phyloP scores from a whole-genome alignment of 2,113 vertebrate genomes.

The Leucosticte australis region DNA sequence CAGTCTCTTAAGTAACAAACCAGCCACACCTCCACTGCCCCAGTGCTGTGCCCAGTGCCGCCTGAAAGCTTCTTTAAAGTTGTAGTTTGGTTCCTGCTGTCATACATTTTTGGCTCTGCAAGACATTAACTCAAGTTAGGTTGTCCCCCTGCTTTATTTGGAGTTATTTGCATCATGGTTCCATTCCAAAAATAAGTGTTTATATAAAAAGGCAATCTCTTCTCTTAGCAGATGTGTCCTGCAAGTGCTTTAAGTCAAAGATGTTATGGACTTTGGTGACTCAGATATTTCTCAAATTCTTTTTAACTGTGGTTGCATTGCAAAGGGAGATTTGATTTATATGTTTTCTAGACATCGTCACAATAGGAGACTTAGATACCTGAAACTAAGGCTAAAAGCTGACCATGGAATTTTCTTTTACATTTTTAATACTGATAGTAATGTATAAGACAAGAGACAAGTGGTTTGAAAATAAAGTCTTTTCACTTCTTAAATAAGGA shows the following conservation, averaged over 20 bases:
- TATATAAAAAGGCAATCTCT: neutral
- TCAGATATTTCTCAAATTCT: slow-evolving; percentile 13
- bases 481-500: slow-evolving; percentile 43
- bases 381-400: neutral
- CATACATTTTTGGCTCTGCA: neutral
- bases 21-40: neutral
- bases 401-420: neutral
- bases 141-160: neutral
- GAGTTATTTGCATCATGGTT: neutral
- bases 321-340: neutral
- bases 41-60: neutral
- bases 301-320: neutral
- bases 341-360: neutral
- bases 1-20: neutral
- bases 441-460: neutral
- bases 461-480: slow-evolving; percentile 39
- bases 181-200: neutral
- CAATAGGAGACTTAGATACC: neutral
- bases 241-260: neutral
- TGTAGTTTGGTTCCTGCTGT: neutral
- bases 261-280: neutral
- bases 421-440: neutral
- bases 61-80: neutral
- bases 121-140: neutral
- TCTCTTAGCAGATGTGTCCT: neutral